Conservation (phyloP, 30 jellyfish, hydroid and myxozoan species). For the Haliclystus octoradiatus region DNA sequence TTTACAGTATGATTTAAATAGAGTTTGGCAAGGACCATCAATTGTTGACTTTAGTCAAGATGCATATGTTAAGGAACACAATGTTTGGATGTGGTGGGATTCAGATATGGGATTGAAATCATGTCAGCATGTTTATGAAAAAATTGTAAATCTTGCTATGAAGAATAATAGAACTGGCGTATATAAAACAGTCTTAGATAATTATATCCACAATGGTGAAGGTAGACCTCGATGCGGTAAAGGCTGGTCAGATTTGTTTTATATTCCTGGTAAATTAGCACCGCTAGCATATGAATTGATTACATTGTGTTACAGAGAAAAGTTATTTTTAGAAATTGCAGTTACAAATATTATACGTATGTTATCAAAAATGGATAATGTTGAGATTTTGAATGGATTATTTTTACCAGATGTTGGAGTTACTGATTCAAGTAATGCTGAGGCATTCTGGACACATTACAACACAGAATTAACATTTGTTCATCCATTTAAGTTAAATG, state of each 20-base stretch:
- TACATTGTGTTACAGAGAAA: slow-evolving; percentile 16
- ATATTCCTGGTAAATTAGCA: slow-evolving; percentile 71
- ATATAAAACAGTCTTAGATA: slow-evolving; percentile 15
- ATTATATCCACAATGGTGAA: slow-evolving; percentile 50
- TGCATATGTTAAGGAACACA: slow-evolving; percentile 47
- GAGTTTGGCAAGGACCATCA: slow-evolving; percentile 93
- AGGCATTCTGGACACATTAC: slow-evolving; percentile 62
- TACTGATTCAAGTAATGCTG: slow-evolving; percentile 30
- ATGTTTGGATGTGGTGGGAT: slow-evolving; percentile 91
- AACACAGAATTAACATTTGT: slow-evolving; percentile 56
- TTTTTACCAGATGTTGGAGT: slow-evolving; percentile 75
- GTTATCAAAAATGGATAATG: slow-evolving; percentile 25
- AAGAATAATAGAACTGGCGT: neutral
- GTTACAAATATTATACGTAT: slow-evolving; percentile 55
- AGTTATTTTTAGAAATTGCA: slow-evolving; percentile 64
- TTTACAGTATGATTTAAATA: slow-evolving; percentile 39
- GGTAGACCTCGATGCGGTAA: slow-evolving; percentile 95
- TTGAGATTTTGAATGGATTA: slow-evolving; percentile 53
- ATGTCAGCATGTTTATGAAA: slow-evolving; percentile 39
- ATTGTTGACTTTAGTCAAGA: slow-evolving; percentile 63
- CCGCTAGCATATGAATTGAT: slow-evolving; percentile 14
- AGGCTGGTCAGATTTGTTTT: slow-evolving; percentile 96
- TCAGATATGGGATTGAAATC: slow-evolving; percentile 62
- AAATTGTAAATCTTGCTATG: slow-evolving; percentile 19
- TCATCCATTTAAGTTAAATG: slow-evolving; percentile 78